A percentile compares a stretch with the other conserved stretches of the same genome.
Conservation (phyloP, 2,888 invertebrate species). For the Hedya salicella region DNA sequence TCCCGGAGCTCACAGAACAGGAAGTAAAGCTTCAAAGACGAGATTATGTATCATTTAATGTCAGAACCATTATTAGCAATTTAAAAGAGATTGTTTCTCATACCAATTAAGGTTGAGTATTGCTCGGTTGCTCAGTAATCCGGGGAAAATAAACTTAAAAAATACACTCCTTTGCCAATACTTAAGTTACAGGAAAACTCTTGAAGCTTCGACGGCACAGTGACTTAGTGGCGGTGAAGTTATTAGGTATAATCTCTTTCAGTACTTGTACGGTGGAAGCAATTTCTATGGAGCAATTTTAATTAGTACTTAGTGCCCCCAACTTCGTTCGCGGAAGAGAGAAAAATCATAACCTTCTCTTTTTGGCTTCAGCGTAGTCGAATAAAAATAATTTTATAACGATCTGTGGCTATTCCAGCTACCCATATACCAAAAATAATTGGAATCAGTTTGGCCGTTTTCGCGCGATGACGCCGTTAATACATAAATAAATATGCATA, state of each 20-base stretch:
- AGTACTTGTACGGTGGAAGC: too few relatives aligned
- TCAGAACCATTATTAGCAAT: neutral
- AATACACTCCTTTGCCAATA: neutral
- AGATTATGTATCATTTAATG: neutral
- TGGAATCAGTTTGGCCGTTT: too few relatives aligned
- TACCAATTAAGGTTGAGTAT: neutral
- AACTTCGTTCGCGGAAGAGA: too few relatives aligned
- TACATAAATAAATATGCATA: too few relatives aligned
- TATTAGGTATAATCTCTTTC: neutral
- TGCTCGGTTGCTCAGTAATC: neutral
- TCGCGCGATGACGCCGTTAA: too few relatives aligned
- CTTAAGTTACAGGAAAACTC: constrained; percentile 12
- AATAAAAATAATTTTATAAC: too few relatives aligned
- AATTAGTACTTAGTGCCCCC: too few relatives aligned
- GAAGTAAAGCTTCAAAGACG: neutral
- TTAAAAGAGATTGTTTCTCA: neutral
- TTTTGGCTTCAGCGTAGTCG: too few relatives aligned
- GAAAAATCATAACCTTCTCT: too few relatives aligned
- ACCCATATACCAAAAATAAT: too few relatives aligned
- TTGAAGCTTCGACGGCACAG: constrained; percentile 4
- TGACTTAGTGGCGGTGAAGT: neutral
- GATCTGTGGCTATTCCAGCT: too few relatives aligned
- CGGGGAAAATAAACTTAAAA: constrained; percentile 6
- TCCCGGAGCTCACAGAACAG: neutral
- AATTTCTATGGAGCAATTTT: too few relatives aligned